Evolutionary conservation across 2,113 vertebrate species (phyloP).

Genomic region (Garra rufa): DNA sequence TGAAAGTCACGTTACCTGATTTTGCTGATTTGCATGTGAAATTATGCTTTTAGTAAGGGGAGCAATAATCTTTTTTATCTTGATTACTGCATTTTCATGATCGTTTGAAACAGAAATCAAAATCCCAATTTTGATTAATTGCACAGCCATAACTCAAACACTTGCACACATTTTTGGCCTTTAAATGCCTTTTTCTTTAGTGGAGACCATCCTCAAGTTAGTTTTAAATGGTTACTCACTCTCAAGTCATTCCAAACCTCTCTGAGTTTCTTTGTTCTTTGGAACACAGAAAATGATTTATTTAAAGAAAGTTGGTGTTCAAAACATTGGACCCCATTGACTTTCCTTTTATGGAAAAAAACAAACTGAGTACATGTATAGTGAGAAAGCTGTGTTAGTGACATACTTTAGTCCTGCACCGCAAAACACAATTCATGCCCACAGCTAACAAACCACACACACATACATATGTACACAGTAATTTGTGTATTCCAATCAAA

Average conservation of each 20-base stretch:
- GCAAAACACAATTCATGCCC: not conserved
- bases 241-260: not conserved
- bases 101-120: no score
- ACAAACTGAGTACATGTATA: not conserved
- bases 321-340: not conserved
- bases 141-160: no score
- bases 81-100: no score
- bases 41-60: no score
- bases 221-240: not conserved
- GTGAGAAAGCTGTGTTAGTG: not conserved
- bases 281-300: not conserved
- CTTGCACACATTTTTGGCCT: no score
- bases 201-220: not conserved
- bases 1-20: no score
- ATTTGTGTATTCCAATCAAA: conserved; percentile 10
- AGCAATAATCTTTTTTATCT: no score
- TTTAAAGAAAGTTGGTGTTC: not conserved
- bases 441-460: conserved; percentile 19
- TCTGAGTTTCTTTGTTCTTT: not conserved
- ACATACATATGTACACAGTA: conserved; percentile 14
- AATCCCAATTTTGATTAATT: no score
- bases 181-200: not conserved
- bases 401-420: not conserved
- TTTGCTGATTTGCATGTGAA: no score
- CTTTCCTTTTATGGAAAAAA: not conserved